Conservation (phyloP, 2,113 vertebrate species). For the Corythornis madagascariensis region DNA sequence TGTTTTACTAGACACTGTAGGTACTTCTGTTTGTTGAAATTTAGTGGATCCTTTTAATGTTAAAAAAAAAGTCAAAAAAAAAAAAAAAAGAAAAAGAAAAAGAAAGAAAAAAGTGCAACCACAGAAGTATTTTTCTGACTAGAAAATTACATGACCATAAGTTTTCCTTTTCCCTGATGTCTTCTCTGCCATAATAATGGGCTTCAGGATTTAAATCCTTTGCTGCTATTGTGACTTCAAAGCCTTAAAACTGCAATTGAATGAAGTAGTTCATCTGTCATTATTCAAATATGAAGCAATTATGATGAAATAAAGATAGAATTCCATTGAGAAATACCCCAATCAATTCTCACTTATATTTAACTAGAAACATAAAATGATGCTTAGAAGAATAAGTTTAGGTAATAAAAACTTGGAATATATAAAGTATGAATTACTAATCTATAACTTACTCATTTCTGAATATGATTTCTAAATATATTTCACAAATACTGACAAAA, state of each 20-base stretch:
- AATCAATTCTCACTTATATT: slow-evolving; percentile 82
- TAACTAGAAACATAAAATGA: slow-evolving; percentile 79
- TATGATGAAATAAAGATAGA: slow-evolving; percentile 86
- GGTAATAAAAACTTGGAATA: slow-evolving; percentile 73
- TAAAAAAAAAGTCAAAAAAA: neutral
- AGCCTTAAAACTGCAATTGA: slow-evolving; percentile 77
- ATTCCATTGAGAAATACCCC: slow-evolving; percentile 78
- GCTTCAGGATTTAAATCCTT: slow-evolving; percentile 79
- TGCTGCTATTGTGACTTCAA: slow-evolving; percentile 80
- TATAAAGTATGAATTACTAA: slow-evolving; percentile 73
- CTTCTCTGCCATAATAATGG: slow-evolving; percentile 73
- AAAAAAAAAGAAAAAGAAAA: neutral
- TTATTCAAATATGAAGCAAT: slow-evolving; percentile 85
- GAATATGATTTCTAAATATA: slow-evolving; percentile 61
- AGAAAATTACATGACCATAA: slow-evolving; percentile 70
- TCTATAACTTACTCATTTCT: slow-evolving; percentile 66
- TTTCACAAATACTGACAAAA: slow-evolving; percentile 67
- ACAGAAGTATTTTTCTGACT: slow-evolving; percentile 24
- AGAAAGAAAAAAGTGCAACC: slow-evolving; percentile 8
- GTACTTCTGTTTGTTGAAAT: neutral
- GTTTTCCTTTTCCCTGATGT: slow-evolving; percentile 74
- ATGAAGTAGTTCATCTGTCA: slow-evolving; percentile 81
- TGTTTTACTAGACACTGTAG: neutral
- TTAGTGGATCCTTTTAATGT: neutral
- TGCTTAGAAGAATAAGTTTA: slow-evolving; percentile 75